Conservation (phyloP, 2,888 invertebrate species). For the Phortica magna region DNA sequence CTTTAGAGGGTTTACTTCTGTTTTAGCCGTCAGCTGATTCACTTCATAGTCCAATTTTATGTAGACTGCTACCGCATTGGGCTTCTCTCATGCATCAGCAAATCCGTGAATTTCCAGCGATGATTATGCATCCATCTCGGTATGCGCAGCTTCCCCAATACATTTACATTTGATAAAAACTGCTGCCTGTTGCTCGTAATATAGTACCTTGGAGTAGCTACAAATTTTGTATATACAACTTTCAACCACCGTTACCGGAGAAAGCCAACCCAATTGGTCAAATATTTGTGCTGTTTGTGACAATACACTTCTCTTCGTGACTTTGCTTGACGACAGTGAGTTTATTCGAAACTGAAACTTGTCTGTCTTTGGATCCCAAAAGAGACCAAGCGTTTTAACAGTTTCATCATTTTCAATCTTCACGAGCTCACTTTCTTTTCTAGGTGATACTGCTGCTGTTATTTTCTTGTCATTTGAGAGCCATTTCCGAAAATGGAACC, state of each 20-base stretch:
- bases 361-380: neutral
- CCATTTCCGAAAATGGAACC: conserved; percentile 29
- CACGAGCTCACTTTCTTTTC: neutral
- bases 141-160: too few species aligned
- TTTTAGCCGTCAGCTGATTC: conserved; percentile 1
- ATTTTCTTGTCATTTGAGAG: conserved; percentile 13
- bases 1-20: conserved; percentile 5
- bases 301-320: neutral
- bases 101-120: conserved; percentile 34
- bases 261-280: conserved; percentile 21
- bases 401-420: neutral
- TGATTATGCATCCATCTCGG: too few species aligned
- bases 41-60: neutral
- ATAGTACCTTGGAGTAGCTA: neutral
- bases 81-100: conserved; percentile 20
- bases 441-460: neutral
- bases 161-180: too few species aligned
- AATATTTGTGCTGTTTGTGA: conserved; percentile 18
- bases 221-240: neutral
- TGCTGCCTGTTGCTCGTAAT: too few species aligned
- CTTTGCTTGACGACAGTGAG: conserved; percentile 5
- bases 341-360: neutral
- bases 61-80: conserved; percentile 26
- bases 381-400: conserved; percentile 13
- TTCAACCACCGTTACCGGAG: too few species aligned